Conservation (phyloP, 2,113 vertebrate genomes). For the Alethe castanea region DNA sequence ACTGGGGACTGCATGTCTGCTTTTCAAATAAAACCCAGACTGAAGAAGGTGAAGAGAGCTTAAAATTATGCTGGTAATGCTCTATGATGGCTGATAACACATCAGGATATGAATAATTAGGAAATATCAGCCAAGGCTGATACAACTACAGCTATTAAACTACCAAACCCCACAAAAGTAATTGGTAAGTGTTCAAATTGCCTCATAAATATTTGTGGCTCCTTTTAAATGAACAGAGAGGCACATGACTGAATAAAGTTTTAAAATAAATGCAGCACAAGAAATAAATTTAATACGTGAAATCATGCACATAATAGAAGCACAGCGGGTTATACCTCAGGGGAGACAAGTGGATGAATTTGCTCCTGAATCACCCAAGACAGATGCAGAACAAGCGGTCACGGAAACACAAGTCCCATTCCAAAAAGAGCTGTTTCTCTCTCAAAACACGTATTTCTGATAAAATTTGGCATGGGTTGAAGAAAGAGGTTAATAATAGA, state of each 20-base stretch:
- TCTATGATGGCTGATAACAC: slow-evolving; percentile 2
- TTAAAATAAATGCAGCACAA: not conserved
- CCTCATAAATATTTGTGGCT: not conserved
- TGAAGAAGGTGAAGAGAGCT: slow-evolving; percentile 60
- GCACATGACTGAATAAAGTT: not conserved
- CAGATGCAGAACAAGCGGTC: not conserved
- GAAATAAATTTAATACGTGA: not conserved
- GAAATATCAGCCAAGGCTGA: slow-evolving; percentile 26
- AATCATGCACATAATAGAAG: not conserved
- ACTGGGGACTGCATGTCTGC: slow-evolving; percentile 70
- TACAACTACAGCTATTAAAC: not conserved
- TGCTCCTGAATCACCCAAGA: not conserved
- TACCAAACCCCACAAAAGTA: not conserved
- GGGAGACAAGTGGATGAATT: not conserved
- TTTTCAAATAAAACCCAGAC: slow-evolving; percentile 70
- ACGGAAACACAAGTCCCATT: not conserved
- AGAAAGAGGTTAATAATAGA: not conserved
- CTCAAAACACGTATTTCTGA: not conserved
- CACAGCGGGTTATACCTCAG: not conserved
- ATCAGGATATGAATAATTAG: slow-evolving; percentile 36
- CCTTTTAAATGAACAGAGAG: not conserved
- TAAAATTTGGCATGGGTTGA: not conserved
- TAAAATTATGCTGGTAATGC: slow-evolving; percentile 1
- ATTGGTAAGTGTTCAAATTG: not conserved
- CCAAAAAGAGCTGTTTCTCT: not conserved